phyloP scores from a whole-genome alignment of 2,113 vertebrate genomes.

The Nesoenas mayeri region DNA sequence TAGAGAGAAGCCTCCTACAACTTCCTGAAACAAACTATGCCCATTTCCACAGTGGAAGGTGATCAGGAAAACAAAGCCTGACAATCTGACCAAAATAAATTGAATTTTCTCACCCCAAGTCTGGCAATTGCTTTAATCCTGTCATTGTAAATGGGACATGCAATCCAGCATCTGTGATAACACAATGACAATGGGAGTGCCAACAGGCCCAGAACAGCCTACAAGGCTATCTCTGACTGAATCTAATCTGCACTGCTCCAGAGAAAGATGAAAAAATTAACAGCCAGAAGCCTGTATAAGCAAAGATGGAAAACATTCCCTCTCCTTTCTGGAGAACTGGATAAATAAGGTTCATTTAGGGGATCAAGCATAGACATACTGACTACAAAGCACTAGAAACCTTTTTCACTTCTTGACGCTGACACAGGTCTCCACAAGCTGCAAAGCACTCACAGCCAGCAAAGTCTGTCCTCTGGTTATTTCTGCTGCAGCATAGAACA shows the following conservation, averaged over 20 bases:
- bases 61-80: not conserved
- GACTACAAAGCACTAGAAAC: not conserved
- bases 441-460: not conserved
- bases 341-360: not conserved
- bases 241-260: conserved; percentile 45
- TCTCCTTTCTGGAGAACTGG: not conserved
- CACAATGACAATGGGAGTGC: not conserved
- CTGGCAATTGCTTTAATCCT: conserved; percentile 27
- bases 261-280: conserved; percentile 32
- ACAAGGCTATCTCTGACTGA: conserved; percentile 2
- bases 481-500: not conserved
- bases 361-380: not conserved
- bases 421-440: not conserved
- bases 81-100: conserved; percentile 21
- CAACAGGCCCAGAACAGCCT: not conserved
- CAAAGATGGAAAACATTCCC: not conserved
- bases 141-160: not conserved
- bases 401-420: not conserved
- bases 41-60: not conserved
- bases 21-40: not conserved
- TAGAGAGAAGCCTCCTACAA: not conserved
- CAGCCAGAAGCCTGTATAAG: conserved; percentile 5
- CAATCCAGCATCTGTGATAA: conserved; percentile 17
- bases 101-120: not conserved
- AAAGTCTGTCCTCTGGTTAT: not conserved